A percentile compares a stretch with the other conserved stretches of the same genome.
These are phyloP conservation scores for Eidolon helvum DNA, from an alignment of 2,113 vertebrate species.

Conservation along the genomic window DNA sequence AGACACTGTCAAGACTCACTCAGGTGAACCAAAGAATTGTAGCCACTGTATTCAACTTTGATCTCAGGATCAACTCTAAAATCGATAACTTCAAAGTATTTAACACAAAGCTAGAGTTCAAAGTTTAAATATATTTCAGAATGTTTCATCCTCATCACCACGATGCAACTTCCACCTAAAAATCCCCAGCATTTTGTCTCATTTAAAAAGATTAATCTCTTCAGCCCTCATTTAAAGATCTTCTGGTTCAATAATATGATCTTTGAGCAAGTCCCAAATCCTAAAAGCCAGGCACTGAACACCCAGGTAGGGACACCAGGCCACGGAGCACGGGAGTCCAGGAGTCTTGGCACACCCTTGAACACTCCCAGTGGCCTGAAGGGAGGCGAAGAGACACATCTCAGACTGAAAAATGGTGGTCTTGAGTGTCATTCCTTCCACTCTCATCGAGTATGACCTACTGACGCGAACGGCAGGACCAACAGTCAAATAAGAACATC, in stretches of 20 bases:
- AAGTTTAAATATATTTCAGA: background rate
- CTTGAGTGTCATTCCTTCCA: background rate
- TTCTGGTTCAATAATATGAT: background rate
- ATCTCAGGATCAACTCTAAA: background rate
- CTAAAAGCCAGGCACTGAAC: background rate
- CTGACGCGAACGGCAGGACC: background rate
- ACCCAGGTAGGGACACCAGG: background rate
- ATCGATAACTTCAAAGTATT: background rate
- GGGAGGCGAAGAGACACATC: background rate
- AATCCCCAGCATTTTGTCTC: background rate
- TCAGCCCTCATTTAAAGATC: background rate
- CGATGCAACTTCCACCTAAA: background rate
- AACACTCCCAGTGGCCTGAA: background rate
- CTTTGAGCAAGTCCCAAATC: background rate
- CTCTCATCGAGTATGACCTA: background rate
- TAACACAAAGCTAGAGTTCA: background rate
- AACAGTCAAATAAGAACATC: background rate
- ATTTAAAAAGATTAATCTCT: constrained; percentile 1
- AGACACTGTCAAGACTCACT: background rate
- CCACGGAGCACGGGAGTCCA: background rate
- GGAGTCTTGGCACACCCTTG: background rate
- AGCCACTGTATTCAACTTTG: background rate
- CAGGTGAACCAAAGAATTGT: background rate
- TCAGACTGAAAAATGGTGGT: background rate
- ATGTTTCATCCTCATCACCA: background rate